A percentile compares a stretch with the other conserved stretches of the same genome.
These are phyloP conservation scores for Phaenicophaeus curvirostris DNA, from an alignment of 2,797 vertebrate genomes.

Conservation along the genomic window DNA sequence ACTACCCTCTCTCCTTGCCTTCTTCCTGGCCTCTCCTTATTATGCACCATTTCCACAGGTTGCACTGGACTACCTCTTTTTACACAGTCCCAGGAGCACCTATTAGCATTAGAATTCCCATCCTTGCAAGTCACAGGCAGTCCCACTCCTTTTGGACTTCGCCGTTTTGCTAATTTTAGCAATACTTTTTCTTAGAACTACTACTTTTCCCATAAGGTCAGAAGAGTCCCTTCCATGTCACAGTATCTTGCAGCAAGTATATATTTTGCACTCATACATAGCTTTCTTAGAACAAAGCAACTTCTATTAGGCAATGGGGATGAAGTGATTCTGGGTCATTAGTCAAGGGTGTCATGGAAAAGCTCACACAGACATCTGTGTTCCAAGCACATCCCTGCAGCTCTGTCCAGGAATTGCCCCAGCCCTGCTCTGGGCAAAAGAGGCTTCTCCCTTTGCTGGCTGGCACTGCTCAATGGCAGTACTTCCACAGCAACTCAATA, in stretches of 20 bases:
- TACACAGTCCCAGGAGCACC: not conserved
- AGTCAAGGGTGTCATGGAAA: not conserved
- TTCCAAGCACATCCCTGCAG: accelerated
- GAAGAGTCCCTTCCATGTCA: not conserved
- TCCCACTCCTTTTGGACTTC: not conserved
- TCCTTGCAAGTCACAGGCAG: not conserved
- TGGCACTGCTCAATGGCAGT: not conserved
- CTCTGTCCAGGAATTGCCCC: not conserved
- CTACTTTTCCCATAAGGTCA: not conserved
- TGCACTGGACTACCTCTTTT: not conserved
- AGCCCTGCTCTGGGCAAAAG: not conserved
- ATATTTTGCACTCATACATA: not conserved
- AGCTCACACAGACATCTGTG: not conserved
- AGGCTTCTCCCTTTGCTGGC: not conserved
- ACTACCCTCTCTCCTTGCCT: not conserved
- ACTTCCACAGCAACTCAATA: not conserved
- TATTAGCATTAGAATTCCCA: not conserved
- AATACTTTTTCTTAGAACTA: not conserved
- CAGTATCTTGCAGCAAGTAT: not conserved
- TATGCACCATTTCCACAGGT: not conserved
- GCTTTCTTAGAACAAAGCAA: not conserved
- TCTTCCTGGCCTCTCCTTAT: not conserved
- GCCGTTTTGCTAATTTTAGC: conserved; percentile 5
- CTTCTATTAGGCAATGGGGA: not conserved
- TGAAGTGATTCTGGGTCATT: not conserved